Percentiles rank a stretch among this genome's conserved stretches.
Conservation (phyloP, 2,113 vertebrate genomes). For the Pseudorectes ferrugineus region DNA sequence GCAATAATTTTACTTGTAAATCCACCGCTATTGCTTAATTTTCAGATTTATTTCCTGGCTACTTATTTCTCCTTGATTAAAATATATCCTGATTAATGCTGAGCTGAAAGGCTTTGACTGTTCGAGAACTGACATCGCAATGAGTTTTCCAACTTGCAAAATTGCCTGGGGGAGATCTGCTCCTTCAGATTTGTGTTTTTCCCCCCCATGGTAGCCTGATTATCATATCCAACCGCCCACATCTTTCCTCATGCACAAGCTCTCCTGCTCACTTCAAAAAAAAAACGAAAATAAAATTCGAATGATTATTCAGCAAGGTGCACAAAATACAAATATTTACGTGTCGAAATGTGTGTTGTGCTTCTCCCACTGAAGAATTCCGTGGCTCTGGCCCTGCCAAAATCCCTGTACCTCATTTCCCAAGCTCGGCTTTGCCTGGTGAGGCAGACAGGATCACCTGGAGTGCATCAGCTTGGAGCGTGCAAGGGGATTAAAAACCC, state of each 20-base stretch:
- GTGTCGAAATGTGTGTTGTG: neutral
- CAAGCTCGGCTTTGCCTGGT: neutral
- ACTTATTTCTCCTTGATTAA: constrained; percentile 31
- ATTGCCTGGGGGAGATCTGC: neutral
- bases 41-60: neutral
- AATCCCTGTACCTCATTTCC: neutral
- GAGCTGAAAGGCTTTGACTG: neutral
- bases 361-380: neutral
- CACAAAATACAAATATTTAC: neutral
- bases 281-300: too few species aligned
- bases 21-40: neutral
- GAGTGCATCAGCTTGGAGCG: neutral
- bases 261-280: neutral
- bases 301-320: neutral
- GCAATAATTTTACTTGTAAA: constrained; percentile 1
- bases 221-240: neutral
- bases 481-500: rapidly evolving
- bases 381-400: neutral
- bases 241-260: neutral
- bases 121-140: neutral
- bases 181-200: neutral
- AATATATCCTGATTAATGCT: constrained; percentile 12
- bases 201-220: neutral
- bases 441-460: neutral
- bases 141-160: neutral